phyloP scores from a whole-genome alignment of 2,797 vertebrate species.

The Typhlichthys subterraneus region DNA sequence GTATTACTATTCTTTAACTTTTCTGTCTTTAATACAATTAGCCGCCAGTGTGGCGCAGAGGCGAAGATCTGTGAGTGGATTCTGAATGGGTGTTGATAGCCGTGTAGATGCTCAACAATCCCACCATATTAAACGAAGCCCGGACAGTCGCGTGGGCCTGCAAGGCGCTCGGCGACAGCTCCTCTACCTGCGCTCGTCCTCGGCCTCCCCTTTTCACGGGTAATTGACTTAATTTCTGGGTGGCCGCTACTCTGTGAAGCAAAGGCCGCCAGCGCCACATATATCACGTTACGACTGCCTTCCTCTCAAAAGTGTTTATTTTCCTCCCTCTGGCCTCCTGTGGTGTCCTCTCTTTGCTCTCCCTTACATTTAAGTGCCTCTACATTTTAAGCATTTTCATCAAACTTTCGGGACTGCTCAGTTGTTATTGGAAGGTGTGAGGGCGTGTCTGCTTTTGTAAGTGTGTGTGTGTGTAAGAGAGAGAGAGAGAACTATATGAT shows the following conservation, averaged over 20 bases:
- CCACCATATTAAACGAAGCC: background rate
- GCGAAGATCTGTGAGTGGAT: conserved; percentile 8
- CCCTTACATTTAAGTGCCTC: background rate
- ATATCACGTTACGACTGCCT: conserved; percentile 41
- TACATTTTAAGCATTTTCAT: conserved; percentile 5
- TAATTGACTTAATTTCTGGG: conserved; percentile 69
- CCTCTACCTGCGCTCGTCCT: conserved; percentile 8
- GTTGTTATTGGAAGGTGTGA: conserved; percentile 1
- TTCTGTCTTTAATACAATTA: conserved; percentile 28
- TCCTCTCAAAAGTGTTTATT: conserved; percentile 40
- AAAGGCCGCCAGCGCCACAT: conserved; percentile 55
- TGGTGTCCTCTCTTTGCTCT: background rate
- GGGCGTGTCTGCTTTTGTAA: no score
- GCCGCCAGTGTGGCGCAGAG: background rate
- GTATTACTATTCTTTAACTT: conserved; percentile 11
- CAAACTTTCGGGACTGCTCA: background rate
- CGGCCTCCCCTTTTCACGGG: conserved; percentile 42
- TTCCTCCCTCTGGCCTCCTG: conserved; percentile 20
- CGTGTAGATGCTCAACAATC: conserved; percentile 9
- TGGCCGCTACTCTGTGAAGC: conserved; percentile 56
- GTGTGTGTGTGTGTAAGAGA: conserved; percentile 5
- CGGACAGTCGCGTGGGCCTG: conserved; percentile 4
- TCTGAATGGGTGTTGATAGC: conserved; percentile 11
- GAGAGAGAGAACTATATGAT: conserved; percentile 21
- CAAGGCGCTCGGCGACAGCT: conserved; percentile 25